A percentile compares a stretch with the other conserved stretches of the same genome.
These are phyloP conservation scores for Micromys minutus DNA, from an alignment of 2,113 vertebrate species.

Conservation along the genomic window DNA sequence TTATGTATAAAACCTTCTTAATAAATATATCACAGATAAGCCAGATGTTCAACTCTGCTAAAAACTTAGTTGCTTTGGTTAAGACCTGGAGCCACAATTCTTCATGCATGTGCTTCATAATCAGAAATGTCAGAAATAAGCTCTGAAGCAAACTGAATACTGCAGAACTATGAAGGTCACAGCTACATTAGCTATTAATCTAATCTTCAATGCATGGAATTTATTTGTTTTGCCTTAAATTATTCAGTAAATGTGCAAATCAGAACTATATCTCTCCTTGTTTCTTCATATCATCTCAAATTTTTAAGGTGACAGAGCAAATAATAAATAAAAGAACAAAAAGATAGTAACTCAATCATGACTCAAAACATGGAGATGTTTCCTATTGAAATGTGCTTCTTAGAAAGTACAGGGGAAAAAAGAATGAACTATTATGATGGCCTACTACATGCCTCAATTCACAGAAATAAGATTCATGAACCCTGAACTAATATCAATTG, in stretches of 20 bases:
- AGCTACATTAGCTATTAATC: neutral
- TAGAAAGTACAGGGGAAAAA: neutral
- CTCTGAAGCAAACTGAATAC: neutral
- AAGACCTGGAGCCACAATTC: neutral
- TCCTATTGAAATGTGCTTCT: neutral
- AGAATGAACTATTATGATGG: neutral
- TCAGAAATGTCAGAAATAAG: neutral
- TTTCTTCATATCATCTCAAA: neutral
- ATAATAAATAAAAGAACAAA: slow-evolving; percentile 6
- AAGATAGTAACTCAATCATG: neutral
- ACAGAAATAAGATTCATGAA: neutral
- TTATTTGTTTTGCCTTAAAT: slow-evolving; percentile 1
- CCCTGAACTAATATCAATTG: neutral
- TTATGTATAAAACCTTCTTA: neutral
- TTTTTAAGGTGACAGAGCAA: neutral
- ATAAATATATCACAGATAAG: neutral
- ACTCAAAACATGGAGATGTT: slow-evolving; percentile 1
- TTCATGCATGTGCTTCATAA: neutral
- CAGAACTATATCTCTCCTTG: neutral
- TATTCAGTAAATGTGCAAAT: neutral
- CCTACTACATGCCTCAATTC: neutral
- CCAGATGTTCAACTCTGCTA: neutral
- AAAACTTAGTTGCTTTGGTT: neutral
- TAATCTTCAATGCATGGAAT: neutral
- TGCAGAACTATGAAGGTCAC: neutral